Evolutionary conservation across 2,797 vertebrate genomes (phyloP).

Genomic region (Catamblyrhynchus diadema): DNA sequence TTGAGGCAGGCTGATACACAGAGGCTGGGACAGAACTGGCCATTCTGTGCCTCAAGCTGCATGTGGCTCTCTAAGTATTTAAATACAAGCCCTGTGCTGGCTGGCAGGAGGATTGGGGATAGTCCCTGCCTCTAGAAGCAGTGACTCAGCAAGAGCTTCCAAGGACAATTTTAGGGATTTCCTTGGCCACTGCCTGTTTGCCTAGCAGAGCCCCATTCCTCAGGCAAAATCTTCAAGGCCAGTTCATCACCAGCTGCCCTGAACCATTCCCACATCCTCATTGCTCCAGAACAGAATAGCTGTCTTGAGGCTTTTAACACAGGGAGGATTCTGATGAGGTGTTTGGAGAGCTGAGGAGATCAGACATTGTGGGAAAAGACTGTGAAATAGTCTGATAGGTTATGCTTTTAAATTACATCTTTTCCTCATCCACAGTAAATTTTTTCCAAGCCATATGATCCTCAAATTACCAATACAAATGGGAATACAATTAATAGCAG

Average conservation of each 20-base stretch:
- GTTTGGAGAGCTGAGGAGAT: not conserved
- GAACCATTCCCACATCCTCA: not conserved
- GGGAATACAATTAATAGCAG: conserved; percentile 48
- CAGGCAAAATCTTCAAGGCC: not conserved
- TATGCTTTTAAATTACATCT: not conserved
- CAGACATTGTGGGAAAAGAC: not conserved
- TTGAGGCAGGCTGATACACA: not conserved
- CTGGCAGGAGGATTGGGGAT: not conserved
- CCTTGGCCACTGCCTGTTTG: not conserved
- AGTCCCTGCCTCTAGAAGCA: not conserved
- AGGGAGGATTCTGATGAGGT: not conserved
- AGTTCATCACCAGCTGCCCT: not conserved
- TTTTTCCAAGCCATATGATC: conserved; percentile 38
- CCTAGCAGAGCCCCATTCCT: not conserved
- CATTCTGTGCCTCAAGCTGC: not conserved
- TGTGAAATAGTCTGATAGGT: not conserved
- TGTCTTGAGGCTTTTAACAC: not conserved
- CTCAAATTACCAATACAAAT: conserved; percentile 36
- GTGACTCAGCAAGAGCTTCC: not conserved
- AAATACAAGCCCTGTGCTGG: not conserved
- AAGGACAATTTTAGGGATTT: not conserved
- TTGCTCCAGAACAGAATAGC: not conserved
- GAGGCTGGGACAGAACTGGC: not conserved
- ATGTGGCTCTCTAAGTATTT: not conserved
- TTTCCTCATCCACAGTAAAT: not conserved